Evolutionary conservation across 2,113 vertebrate genomes (phyloP).

Genomic region (Anguilla japonica): DNA sequence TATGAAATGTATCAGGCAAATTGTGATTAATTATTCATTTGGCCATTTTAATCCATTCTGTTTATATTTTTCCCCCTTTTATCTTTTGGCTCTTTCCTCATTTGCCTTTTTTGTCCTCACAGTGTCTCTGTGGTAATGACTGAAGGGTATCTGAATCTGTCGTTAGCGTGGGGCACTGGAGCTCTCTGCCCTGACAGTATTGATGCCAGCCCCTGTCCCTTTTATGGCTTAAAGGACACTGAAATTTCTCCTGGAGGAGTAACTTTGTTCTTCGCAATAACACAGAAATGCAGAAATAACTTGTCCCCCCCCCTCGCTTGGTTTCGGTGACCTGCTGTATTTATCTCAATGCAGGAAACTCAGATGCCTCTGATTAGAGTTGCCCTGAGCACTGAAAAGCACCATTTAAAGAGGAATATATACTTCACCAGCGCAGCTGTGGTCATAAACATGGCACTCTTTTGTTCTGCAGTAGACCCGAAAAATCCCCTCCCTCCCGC

Average conservation of each 20-base stretch:
- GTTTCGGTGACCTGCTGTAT: background rate
- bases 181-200: background rate
- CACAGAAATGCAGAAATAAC: background rate
- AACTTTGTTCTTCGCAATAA: background rate
- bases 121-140: background rate
- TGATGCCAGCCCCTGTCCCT: background rate
- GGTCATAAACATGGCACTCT: background rate
- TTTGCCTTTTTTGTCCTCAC: background rate
- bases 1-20: conserved; percentile 4
- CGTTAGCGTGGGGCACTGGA: too few species aligned
- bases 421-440: background rate
- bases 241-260: too few species aligned
- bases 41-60: background rate
- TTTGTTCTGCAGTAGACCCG: background rate
- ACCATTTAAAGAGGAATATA: too few species aligned
- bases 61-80: background rate
- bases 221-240: background rate
- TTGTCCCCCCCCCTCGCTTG: too few species aligned
- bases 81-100: background rate
- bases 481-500: background rate
- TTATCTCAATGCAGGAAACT: background rate
- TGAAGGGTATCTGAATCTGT: background rate
- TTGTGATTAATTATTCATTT: background rate
- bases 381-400: background rate
- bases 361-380: background rate